These are phyloP conservation scores for Ellobius talpinus DNA, from an alignment of 2,113 vertebrate genomes.

Conservation along the genomic window DNA sequence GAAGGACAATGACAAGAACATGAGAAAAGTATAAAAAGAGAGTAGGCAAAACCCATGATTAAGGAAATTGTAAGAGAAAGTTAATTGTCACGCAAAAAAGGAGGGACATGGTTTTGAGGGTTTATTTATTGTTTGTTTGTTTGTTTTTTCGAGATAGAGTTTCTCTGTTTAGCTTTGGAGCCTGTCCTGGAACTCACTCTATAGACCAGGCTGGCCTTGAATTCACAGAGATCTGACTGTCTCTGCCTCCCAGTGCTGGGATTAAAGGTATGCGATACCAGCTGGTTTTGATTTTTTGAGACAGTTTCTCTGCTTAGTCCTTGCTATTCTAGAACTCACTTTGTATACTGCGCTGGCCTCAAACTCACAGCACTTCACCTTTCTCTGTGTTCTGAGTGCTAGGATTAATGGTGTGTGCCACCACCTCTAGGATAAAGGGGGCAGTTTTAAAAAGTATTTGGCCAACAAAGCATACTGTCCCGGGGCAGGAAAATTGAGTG, in stretches of 20 bases:
- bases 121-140: no score
- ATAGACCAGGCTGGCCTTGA: not conserved
- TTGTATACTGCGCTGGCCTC: not conserved
- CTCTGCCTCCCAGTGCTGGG: not conserved
- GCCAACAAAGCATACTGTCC: not conserved
- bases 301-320: not conserved
- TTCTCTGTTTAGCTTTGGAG: not conserved
- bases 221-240: not conserved
- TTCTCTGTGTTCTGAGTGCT: not conserved
- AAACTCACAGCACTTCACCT: not conserved
- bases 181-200: not conserved
- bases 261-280: not conserved
- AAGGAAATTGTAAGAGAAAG: not conserved
- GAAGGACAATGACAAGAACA: not conserved
- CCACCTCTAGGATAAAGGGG: not conserved
- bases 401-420: not conserved
- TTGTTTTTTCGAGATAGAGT: not conserved
- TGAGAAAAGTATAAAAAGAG: not conserved
- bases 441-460: not conserved
- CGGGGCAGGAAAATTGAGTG: not conserved
- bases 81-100: not conserved
- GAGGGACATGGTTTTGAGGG: not conserved
- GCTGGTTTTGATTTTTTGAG: not conserved
- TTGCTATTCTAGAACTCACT: not conserved
- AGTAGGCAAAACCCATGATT: constrained; percentile 5